Base-by-base conservation (phyloP, 2,113 vertebrate species). In the Lepus americanus region DNA sequence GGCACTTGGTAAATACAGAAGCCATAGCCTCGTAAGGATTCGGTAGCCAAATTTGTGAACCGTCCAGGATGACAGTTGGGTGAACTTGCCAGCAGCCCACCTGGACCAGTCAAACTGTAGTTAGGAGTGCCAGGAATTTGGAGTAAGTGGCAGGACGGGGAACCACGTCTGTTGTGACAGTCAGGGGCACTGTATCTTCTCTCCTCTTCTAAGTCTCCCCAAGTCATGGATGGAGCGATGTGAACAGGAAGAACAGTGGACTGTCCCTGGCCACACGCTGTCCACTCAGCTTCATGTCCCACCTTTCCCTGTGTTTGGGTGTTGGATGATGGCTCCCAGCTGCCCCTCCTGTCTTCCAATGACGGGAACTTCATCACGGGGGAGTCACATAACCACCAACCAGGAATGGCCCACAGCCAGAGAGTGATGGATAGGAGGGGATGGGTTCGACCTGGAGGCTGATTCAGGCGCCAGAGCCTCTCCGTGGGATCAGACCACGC, bases 201-300 rank as follows among this genome's bases (percentile, higher is more conserved):
- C 10, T 69, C n/a, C 23, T 39, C 53, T 61, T 1, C 13, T 12
- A 16, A 19, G 27, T 16, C 80, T 73, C 44, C 25, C n/a, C n/a
- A 51, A 1, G 9, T 10, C 9, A 31, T 31, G 33, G 44, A 44
- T 9, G 1, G 59, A 64, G 11, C 19, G 53, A 55, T 19, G 49
- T 36, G 8, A 14, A 31, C 0, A 0, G 25, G 61, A 74, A 36
- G 51, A 29, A 33, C 5, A 0, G 11, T 1, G 22, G 23, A 14
- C 2, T 2, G 11, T 9, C 16, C 0, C 55, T 17, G 55, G 19
- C 55, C 14, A 59, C 55, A 59, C 19, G 17, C 55, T 16, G 55
- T 59, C 55, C 55, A 44, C 44, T 44, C 55, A 59, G 17, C 14
- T 59, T 59, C 14, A 3, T 17, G 6, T 44, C 55, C 55, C 55